phyloP scores from a whole-genome alignment of 2,888 invertebrate species.

The Ormyrus thymus region DNA sequence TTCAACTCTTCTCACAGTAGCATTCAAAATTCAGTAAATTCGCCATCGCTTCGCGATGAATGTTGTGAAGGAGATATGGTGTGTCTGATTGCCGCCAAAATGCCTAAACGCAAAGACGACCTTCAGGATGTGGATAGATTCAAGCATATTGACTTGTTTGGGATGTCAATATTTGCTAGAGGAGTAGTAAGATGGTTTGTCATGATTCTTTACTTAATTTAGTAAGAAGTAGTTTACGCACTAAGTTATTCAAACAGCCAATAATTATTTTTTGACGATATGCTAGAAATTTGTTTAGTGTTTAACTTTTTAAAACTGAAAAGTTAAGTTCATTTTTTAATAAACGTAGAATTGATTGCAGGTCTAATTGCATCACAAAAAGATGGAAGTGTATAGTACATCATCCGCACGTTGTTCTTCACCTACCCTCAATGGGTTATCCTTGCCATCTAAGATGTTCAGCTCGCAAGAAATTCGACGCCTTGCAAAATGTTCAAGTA shows the following conservation, averaged over 20 bases:
- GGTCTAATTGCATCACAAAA: constrained; percentile 59
- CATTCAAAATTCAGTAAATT: too few species aligned
- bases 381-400: constrained; percentile 51
- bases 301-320: too few species aligned
- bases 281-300: too few species aligned
- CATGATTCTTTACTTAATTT: too few species aligned
- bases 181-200: constrained; percentile 58
- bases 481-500: constrained; percentile 60
- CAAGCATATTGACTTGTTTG: constrained; percentile 51
- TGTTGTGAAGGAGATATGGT: too few species aligned
- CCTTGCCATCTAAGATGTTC: constrained; percentile 55
- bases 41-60: too few species aligned
- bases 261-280: too few species aligned
- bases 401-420: constrained; percentile 58
- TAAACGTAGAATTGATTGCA: constrained; percentile 10
- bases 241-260: too few species aligned
- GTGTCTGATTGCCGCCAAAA: too few species aligned
- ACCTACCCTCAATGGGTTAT: constrained; percentile 59
- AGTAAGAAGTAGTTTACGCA: too few species aligned
- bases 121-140: constrained; percentile 58
- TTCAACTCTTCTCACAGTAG: neutral
- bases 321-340: too few species aligned
- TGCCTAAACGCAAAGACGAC: constrained; percentile 26
- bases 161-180: constrained; percentile 57
- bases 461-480: constrained; percentile 44